Evolutionary conservation across 1,140 invertebrate genomes (phyloP).

Genomic region (Eumeta japonica): DNA sequence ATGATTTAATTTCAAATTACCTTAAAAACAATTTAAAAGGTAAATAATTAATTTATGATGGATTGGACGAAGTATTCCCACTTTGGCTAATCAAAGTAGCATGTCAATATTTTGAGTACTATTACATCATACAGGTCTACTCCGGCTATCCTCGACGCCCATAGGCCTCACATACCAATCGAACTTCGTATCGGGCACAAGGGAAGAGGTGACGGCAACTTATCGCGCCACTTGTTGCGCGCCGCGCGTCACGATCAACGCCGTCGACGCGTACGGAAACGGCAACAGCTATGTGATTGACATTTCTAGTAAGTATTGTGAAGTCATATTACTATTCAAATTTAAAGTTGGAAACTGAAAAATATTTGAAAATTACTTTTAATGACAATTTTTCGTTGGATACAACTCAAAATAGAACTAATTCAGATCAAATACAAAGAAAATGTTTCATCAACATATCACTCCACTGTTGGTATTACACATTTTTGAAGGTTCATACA

Average conservation of each 20-base stretch:
- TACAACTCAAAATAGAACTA: neutral
- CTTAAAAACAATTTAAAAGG: too few species aligned
- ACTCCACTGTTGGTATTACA: too few species aligned
- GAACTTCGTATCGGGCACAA: conserved; percentile 61
- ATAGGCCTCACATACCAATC: conserved; percentile 32
- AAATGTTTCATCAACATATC: too few species aligned
- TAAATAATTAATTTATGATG: too few species aligned
- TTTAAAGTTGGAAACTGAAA: neutral
- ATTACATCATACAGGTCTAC: conserved; percentile 57
- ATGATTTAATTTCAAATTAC: too few species aligned
- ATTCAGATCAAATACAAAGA: neutral
- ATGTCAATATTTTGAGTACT: too few species aligned
- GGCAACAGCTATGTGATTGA: conserved; percentile 58
- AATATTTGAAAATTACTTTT: neutral
- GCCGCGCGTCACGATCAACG: conserved; percentile 59
- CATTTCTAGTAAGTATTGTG: conserved; percentile 53
- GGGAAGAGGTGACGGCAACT: conserved; percentile 56
- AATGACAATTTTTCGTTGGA: neutral
- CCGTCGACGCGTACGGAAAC: conserved; percentile 61
- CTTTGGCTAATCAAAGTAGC: too few species aligned
- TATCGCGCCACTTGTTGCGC: conserved; percentile 65
- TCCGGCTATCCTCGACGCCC: conserved; percentile 59
- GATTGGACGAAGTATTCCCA: too few species aligned
- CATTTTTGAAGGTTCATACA: too few species aligned
- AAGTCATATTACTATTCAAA: neutral